Conservation (phyloP, 2,797 vertebrate species). For the Microctenopoma lineatum region DNA sequence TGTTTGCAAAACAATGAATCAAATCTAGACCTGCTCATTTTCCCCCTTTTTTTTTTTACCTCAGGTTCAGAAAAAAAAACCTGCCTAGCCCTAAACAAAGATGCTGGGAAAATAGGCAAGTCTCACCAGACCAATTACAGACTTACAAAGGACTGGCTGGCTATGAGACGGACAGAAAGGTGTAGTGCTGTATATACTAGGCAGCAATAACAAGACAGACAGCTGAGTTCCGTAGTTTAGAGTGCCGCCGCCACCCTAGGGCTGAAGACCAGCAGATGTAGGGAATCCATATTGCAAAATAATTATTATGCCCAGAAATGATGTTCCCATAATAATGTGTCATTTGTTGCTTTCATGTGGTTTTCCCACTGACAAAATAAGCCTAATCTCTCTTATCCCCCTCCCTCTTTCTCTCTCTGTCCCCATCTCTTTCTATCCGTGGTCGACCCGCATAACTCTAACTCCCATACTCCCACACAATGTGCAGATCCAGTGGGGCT, state of each 20-base stretch:
- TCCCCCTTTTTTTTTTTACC: slow-evolving; percentile 10
- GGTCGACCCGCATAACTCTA: slow-evolving; percentile 53
- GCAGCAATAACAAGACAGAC: slow-evolving; percentile 70
- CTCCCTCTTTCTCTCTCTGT: slow-evolving; percentile 12
- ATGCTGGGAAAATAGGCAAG: slow-evolving; percentile 67
- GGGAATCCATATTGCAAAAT: slow-evolving; percentile 77
- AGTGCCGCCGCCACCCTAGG: slow-evolving; percentile 54
- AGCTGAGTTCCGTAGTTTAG: slow-evolving; percentile 55
- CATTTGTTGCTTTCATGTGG: slow-evolving; percentile 85
- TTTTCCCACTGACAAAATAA: slow-evolving; percentile 82
- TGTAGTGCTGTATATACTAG: slow-evolving; percentile 46
- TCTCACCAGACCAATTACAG: slow-evolving; percentile 75
- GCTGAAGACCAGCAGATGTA: slow-evolving; percentile 72
- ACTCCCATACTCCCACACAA: slow-evolving; percentile 76
- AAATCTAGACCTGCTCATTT: slow-evolving; percentile 33
- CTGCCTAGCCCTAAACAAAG: slow-evolving; percentile 56
- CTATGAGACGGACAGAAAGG: slow-evolving; percentile 65
- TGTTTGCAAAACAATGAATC: slow-evolving; percentile 44
- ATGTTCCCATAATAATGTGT: slow-evolving; percentile 84
- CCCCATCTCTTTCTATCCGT: slow-evolving; percentile 61
- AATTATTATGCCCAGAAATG: slow-evolving; percentile 80
- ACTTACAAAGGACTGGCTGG: slow-evolving; percentile 64
- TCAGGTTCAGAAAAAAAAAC: slow-evolving; percentile 56
- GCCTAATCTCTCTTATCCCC: slow-evolving; percentile 74
- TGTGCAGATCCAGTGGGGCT: slow-evolving; percentile 80